Evolutionary conservation across 2,797 vertebrate genomes (phyloP).

Genomic region (Bovichtus variegatus): DNA sequence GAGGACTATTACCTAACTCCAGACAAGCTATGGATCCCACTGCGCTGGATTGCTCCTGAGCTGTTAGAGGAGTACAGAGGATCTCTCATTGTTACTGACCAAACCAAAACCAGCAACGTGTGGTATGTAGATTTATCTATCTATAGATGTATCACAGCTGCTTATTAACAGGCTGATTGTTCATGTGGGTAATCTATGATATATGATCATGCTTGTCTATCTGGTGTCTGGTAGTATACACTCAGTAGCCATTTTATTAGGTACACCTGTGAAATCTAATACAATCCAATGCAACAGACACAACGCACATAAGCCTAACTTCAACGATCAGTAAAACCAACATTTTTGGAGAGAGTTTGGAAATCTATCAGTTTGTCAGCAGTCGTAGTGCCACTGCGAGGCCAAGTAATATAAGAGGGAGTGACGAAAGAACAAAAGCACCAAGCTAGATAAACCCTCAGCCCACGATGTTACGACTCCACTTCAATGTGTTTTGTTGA

Average conservation of each 20-base stretch:
- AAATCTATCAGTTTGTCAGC: constrained; percentile 14
- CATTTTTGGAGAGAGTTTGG: constrained; percentile 16
- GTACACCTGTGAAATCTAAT: not conserved
- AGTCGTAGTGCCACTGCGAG: not conserved
- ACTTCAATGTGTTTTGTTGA: constrained; percentile 28
- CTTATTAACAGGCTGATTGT: not conserved
- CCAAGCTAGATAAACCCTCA: constrained; percentile 9
- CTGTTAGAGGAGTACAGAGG: constrained; percentile 92
- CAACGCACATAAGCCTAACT: not conserved
- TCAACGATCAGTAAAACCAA: constrained; percentile 19
- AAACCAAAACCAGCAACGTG: constrained; percentile 94
- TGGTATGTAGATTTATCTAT: constrained; percentile 83
- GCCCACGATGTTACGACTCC: not conserved
- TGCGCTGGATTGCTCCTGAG: constrained; percentile 95
- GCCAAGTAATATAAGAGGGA: constrained; percentile 11
- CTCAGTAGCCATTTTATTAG: not conserved
- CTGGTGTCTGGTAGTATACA: not conserved
- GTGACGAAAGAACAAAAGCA: constrained; percentile 5
- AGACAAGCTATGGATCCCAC: constrained; percentile 94
- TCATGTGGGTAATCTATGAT: not conserved
- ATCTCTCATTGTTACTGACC: constrained; percentile 91
- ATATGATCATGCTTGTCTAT: not conserved
- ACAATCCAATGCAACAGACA: too few species aligned
- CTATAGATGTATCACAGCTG: not conserved
- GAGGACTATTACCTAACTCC: constrained; percentile 96